Conservation (phyloP, 2,797 vertebrate species). For the Mormyrus proboscirostris region DNA sequence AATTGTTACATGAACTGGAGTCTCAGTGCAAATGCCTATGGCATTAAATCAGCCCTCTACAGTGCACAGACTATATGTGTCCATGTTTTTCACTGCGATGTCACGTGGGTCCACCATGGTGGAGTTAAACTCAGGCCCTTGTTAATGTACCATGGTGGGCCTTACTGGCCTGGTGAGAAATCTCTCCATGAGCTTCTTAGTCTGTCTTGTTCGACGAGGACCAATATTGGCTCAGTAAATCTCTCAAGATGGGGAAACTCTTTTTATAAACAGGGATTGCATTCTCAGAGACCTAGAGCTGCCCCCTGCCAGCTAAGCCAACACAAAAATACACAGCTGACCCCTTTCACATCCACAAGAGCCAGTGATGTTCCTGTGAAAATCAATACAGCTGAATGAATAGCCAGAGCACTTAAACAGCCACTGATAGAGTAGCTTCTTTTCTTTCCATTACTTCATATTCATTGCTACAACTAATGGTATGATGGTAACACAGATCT, state of each 20-base stretch:
- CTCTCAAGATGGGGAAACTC: conserved; percentile 41
- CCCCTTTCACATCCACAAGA: conserved; percentile 37
- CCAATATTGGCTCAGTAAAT: conserved; percentile 40
- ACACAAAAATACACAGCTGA: conserved; percentile 33
- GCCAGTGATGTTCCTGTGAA: conserved; percentile 35
- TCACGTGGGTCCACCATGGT: background rate
- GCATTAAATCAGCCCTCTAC: background rate
- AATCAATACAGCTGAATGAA: conserved; percentile 36
- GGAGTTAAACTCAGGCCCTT: background rate
- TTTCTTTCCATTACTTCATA: background rate
- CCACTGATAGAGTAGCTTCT: background rate
- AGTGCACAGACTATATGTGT: background rate
- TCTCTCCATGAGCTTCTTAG: conserved; percentile 28
- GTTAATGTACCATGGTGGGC: background rate
- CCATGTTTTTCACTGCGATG: background rate
- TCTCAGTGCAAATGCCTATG: background rate
- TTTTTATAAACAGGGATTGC: conserved; percentile 53
- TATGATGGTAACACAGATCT: background rate
- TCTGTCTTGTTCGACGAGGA: conserved; percentile 31
- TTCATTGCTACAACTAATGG: background rate
- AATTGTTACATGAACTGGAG: background rate
- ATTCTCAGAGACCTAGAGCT: conserved; percentile 44
- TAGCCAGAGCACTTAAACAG: background rate
- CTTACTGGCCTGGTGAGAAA: background rate
- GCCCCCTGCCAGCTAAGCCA: conserved; percentile 38